These are phyloP conservation scores for Cossypha caffra DNA, from an alignment of 2,797 vertebrate species.

Conservation along the genomic window DNA sequence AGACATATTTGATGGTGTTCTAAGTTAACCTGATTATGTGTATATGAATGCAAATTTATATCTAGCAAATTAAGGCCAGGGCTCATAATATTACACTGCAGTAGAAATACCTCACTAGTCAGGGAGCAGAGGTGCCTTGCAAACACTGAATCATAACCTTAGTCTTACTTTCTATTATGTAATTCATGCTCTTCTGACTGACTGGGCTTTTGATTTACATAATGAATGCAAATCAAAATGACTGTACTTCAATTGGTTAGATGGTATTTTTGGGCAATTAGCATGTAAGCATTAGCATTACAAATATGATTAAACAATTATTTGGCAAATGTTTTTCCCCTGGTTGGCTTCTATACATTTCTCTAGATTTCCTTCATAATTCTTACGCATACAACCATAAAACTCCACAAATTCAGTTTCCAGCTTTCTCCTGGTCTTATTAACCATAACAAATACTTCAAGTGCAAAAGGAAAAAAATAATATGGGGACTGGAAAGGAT, in stretches of 20 bases:
- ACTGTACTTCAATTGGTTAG: neutral
- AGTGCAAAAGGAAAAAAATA: neutral
- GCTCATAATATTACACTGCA: neutral
- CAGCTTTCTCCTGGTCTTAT: neutral
- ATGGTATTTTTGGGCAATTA: slow-evolving; percentile 23
- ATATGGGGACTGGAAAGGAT: neutral
- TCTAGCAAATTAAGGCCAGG: neutral
- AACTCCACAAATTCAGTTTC: neutral
- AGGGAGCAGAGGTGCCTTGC: neutral
- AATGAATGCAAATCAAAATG: slow-evolving; percentile 35
- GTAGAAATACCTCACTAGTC: neutral
- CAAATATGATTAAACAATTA: slow-evolving; percentile 17
- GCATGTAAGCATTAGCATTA: slow-evolving; percentile 11
- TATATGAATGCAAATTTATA: neutral
- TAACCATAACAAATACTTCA: neutral
- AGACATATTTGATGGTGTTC: neutral
- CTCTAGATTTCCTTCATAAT: neutral
- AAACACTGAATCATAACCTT: neutral
- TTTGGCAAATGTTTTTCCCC: neutral
- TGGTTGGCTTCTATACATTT: neutral
- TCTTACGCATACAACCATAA: neutral
- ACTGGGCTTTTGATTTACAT: slow-evolving; percentile 18
- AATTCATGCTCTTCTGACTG: slow-evolving; percentile 6
- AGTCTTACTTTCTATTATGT: neutral
- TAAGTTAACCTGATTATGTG: neutral